These are phyloP conservation scores for Motacilla tschutschensis DNA, from an alignment of 2,113 vertebrate genomes.

Conservation along the genomic window DNA sequence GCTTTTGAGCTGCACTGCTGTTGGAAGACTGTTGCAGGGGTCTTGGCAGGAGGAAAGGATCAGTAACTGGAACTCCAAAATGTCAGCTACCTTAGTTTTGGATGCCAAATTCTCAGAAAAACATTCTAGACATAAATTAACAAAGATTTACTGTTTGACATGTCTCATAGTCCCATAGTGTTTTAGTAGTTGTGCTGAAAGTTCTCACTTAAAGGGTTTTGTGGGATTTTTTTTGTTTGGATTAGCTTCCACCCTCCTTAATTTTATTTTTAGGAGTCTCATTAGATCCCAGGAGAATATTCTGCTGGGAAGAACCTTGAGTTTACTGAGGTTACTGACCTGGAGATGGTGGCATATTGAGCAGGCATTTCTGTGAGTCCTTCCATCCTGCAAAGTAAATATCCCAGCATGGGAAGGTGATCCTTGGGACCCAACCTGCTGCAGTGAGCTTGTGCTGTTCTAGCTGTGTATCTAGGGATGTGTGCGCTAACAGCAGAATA, in stretches of 20 bases:
- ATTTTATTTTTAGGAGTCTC: not conserved
- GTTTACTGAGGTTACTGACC: not conserved
- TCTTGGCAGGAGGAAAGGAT: not conserved
- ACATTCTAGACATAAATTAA: not conserved
- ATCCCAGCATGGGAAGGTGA: not conserved
- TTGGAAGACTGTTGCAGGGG: not conserved
- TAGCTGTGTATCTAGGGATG: not conserved
- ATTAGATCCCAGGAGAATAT: not conserved
- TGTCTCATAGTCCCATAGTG: not conserved
- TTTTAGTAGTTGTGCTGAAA: not conserved
- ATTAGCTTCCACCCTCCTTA: not conserved
- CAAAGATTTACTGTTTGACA: no score
- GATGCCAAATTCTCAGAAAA: not conserved
- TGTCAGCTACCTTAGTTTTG: not conserved
- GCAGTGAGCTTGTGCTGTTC: slow-evolving; percentile 30
- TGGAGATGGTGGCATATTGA: not conserved
- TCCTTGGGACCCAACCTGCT: slow-evolving; percentile 23
- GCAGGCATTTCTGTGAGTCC: not conserved
- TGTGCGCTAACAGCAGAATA: slow-evolving; percentile 63
- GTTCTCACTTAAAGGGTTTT: not conserved
- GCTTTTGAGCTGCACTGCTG: not conserved
- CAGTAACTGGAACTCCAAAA: not conserved
- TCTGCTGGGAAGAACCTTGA: not conserved
- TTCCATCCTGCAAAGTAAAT: not conserved
- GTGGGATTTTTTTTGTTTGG: not conserved